phyloP scores from a whole-genome alignment of 2,888 invertebrate species.

The Drosophila eohydei region DNA sequence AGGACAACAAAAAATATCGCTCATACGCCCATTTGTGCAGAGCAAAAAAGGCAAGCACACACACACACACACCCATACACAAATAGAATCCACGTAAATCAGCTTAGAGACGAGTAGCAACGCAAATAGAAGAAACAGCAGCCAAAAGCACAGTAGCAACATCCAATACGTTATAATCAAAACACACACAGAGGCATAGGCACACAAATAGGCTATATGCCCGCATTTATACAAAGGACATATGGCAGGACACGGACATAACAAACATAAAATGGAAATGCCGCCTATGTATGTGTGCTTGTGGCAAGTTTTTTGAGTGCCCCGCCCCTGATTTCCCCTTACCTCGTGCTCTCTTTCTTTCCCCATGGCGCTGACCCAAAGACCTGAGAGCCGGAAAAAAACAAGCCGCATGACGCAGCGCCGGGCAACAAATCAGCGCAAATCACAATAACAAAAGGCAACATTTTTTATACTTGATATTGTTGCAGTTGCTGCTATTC shows the following conservation, averaged over 20 bases:
- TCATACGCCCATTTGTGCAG: slow-evolving; percentile 65
- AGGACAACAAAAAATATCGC: slow-evolving; percentile 51
- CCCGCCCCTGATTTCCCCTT: background rate
- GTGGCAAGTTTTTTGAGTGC: slow-evolving; percentile 29
- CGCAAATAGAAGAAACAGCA: slow-evolving; percentile 16
- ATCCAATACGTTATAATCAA: slow-evolving; percentile 58
- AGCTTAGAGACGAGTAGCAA: slow-evolving; percentile 51
- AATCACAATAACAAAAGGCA: slow-evolving; percentile 69
- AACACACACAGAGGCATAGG: slow-evolving; percentile 16
- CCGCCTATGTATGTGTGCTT: slow-evolving; percentile 23
- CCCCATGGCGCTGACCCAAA: slow-evolving; percentile 56
- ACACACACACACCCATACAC: slow-evolving; percentile 8
- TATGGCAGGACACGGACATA: slow-evolving; percentile 63
- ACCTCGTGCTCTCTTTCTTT: background rate
- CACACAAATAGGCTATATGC: slow-evolving; percentile 38
- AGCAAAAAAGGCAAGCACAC: slow-evolving; percentile 11
- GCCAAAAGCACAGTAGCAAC: slow-evolving; percentile 48
- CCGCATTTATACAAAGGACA: slow-evolving; percentile 66
- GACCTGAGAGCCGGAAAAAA: slow-evolving; percentile 64
- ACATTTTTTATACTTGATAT: slow-evolving; percentile 7
- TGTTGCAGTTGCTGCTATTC: slow-evolving; percentile 30
- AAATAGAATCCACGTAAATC: slow-evolving; percentile 61
- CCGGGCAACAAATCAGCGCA: slow-evolving; percentile 75
- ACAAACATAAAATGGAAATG: slow-evolving; percentile 50
- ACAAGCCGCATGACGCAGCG: slow-evolving; percentile 64